Base-by-base conservation (phyloP, 1,140 invertebrate genomes). In the Rhyzopertha dominica region DNA sequence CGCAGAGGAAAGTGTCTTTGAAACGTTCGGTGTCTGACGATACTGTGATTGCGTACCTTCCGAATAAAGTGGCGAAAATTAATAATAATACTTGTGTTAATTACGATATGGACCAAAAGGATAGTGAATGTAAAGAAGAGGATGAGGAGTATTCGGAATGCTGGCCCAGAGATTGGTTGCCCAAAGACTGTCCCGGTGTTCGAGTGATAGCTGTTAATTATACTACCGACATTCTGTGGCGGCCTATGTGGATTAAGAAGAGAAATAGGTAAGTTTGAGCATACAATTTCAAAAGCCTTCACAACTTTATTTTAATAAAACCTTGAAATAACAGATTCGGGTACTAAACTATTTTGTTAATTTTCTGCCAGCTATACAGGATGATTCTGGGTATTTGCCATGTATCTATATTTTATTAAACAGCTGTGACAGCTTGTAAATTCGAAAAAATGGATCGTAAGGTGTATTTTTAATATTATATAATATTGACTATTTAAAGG, bases 91-190 rank as follows among this genome's bases (percentile, higher is more conserved):
- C 35, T 1, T 47, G 29, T 34, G 36, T 43, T 22, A 47, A 37
- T 13, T 42, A n/a, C 1, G 43, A 52, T 16, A 43, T 36, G 17
- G 38, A 46, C 19, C 34, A 56, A 26, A 32, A 26, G 35, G 18
- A 49, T 9, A 13, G 29, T 24, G 26, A 10, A 28, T 16, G 40
- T 38, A n/a, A 45, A 46, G 2, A 16, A 34, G 9, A 40, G 2
- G 31, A 47, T 1, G 49, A 68, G 17, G 34, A 49, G 16, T 65
- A 78, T 49, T 81, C 80, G 1, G 62, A 69, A 5, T 84, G 81
- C 50, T 85, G 82, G 81, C 81, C 82, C 0, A 67, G 71, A 14
- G 82, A 84, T 54, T 84, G 81, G 81, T 57, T 84, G 9, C 77
- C 76, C 0, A 54, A 74, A 18, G 82, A 84, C 53, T 81, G 76